These are phyloP conservation scores for Ptiloglossa arizonensis DNA, from an alignment of 1,140 invertebrate genomes.

Conservation along the genomic window DNA sequence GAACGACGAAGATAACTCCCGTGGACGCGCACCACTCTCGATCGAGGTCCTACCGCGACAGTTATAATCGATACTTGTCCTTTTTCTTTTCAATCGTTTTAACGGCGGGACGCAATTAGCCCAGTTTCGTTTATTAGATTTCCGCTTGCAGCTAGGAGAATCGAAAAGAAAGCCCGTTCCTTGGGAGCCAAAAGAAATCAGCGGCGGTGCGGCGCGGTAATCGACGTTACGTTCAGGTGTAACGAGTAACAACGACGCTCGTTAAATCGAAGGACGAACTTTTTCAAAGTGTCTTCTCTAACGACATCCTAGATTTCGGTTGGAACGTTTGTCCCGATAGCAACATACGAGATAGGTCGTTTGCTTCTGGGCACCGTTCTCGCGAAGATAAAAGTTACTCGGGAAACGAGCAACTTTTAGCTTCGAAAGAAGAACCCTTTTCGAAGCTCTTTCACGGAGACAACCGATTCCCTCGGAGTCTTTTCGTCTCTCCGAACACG, in stretches of 20 bases:
- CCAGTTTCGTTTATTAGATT: constrained; percentile 50
- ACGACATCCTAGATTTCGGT: no score
- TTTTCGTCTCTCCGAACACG: no score
- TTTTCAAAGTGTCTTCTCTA: no score
- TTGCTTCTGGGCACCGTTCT: no score
- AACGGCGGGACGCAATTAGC: constrained; percentile 38
- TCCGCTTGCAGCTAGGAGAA: not conserved
- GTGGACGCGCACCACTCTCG: not conserved
- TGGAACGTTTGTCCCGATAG: no score
- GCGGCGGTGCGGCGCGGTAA: not conserved
- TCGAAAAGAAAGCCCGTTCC: constrained; percentile 20
- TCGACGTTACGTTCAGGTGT: constrained; percentile 7
- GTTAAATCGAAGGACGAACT: no score
- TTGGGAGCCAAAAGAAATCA: constrained; percentile 11
- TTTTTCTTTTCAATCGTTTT: constrained; percentile 45
- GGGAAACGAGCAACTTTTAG: not conserved
- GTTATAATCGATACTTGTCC: constrained; percentile 36
- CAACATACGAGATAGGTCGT: no score
- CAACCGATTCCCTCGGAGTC: no score
- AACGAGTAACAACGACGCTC: not conserved
- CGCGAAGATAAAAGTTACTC: not conserved
- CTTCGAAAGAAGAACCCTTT: not conserved
- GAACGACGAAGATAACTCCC: not conserved
- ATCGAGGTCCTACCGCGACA: not conserved
- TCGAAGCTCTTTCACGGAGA: not conserved